Evolutionary conservation across 1,140 invertebrate species (phyloP).

Genomic region (Cephus cinctus): DNA sequence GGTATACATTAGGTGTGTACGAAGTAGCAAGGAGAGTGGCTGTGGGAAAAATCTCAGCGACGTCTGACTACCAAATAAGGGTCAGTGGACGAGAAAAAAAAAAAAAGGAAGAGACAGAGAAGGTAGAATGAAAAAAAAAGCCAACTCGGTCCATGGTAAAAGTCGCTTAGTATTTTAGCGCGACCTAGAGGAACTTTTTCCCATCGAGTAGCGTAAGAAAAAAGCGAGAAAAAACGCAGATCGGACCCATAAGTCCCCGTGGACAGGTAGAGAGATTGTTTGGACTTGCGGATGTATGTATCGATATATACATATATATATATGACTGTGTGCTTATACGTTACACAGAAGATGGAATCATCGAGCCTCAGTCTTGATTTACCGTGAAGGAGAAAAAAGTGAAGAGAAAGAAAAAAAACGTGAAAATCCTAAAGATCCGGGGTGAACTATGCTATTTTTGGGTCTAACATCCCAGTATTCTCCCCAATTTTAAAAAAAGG

Average conservation of each 20-base stretch:
- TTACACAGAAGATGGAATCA: too few relatives aligned
- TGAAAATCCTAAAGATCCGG: conserved; percentile 32
- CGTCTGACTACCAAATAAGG: too few relatives aligned
- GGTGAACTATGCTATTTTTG: too few relatives aligned
- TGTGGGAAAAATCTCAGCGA: too few relatives aligned
- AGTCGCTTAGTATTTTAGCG: conserved; percentile 33
- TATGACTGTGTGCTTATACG: too few relatives aligned
- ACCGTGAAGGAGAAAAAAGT: conserved; percentile 8
- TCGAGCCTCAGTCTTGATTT: neutral
- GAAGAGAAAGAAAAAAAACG: conserved; percentile 28
- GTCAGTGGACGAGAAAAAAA: neutral
- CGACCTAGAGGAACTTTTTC: conserved; percentile 24
- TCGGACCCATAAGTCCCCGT: conserved; percentile 21
- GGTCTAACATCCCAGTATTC: conserved; percentile 18
- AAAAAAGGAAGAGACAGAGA: too few relatives aligned
- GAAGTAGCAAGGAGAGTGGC: too few relatives aligned
- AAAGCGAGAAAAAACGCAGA: conserved; percentile 17
- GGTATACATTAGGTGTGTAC: too few relatives aligned
- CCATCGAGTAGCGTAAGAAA: conserved; percentile 29
- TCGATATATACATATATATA: too few relatives aligned
- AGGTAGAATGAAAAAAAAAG: too few relatives aligned
- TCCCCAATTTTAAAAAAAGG: conserved; percentile 26
- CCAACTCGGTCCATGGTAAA: too few relatives aligned
- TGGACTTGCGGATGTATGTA: too few relatives aligned
- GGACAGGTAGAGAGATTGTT: conserved; percentile 36